These are phyloP conservation scores for Paramuricea clavata DNA, from an alignment of 92 coral and sea anemone species.

Conservation along the genomic window DNA sequence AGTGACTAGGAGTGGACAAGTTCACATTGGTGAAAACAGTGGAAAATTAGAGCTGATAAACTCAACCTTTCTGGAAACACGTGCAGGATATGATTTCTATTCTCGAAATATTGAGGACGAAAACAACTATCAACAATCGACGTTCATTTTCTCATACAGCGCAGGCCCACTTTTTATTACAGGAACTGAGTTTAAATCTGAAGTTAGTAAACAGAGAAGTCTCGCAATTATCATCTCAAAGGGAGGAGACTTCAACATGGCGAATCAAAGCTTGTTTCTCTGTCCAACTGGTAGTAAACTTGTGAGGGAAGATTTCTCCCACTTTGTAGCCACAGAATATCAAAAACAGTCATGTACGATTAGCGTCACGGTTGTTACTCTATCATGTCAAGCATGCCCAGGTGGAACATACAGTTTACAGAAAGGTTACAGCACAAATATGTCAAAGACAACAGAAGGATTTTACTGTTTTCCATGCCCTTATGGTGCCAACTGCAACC, in stretches of 20 bases:
- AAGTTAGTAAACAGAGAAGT: not conserved
- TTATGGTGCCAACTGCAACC: conserved; percentile 47
- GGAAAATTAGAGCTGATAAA: conserved; percentile 52
- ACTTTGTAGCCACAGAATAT: not conserved
- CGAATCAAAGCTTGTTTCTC: conserved; percentile 21
- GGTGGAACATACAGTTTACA: conserved; percentile 56
- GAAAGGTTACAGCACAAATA: conserved; percentile 38
- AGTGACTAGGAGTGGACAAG: conserved; percentile 31
- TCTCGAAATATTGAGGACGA: not conserved
- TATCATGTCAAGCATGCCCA: conserved; percentile 55
- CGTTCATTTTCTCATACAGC: conserved; percentile 61
- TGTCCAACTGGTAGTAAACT: conserved; percentile 74
- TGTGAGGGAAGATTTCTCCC: conserved; percentile 46
- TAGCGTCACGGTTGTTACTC: conserved; percentile 15
- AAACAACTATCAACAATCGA: not conserved
- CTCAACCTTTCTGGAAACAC: conserved; percentile 36
- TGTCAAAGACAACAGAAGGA: not conserved
- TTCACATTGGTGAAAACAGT: conserved; percentile 38
- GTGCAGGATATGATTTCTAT: not conserved
- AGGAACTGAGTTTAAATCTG: conserved; percentile 44
- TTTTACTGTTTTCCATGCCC: conserved; percentile 48
- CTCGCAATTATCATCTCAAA: conserved; percentile 41
- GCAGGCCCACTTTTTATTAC: conserved; percentile 35
- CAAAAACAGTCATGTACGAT: conserved; percentile 4
- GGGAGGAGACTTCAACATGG: conserved; percentile 43